Evolutionary conservation across 1,140 invertebrate species (phyloP), one percentile per base, ranked within the genome.

Genomic region (Zaprionus taronus): DNA sequence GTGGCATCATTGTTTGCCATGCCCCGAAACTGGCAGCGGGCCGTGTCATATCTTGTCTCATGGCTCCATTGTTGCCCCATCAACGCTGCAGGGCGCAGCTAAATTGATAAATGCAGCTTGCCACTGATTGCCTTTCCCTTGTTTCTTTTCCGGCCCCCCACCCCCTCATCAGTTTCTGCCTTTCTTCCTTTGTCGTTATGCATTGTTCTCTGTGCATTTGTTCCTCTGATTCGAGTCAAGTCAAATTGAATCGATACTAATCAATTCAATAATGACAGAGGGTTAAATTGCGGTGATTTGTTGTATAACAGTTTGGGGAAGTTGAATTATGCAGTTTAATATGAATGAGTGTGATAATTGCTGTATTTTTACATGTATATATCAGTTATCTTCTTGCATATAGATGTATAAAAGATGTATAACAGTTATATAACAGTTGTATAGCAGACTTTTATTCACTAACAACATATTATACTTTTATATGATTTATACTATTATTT

Each of bases 61-160:
- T 69, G 84, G 73, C 70, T 83, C 58, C 51, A 62, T 70, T 64
- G 53, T 65, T 72, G 60, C 28, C 41, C n/a, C 41, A 71, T 64
- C 75, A 77, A 76, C 69, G 84, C 84, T 90, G 68, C 81, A 76
- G 84, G 84, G 85, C 79, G 73, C 63, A 80, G 71, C 66, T 81
- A 90, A 89, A 89, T 89, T 89, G 85, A 89, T 89, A 89, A 89
- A 90, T 89, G 85, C 81, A 90, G 72, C 83, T 77, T 61, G 55
- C 47, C 55, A 79, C 79, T 77, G 80, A 60, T 64, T 79, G 60
- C 57, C 68, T 68, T 58, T 66, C 64, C 31, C 53, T 22, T 22
- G 12, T 20, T 28, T 15, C 7, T 28, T 36, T 36, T 38, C 22
- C 31, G 9, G 53, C 36, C 36, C 36, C n/a, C 17, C 47, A 41